Conservation (phyloP, 2,888 invertebrate genomes). For the Acleris sparsana region DNA sequence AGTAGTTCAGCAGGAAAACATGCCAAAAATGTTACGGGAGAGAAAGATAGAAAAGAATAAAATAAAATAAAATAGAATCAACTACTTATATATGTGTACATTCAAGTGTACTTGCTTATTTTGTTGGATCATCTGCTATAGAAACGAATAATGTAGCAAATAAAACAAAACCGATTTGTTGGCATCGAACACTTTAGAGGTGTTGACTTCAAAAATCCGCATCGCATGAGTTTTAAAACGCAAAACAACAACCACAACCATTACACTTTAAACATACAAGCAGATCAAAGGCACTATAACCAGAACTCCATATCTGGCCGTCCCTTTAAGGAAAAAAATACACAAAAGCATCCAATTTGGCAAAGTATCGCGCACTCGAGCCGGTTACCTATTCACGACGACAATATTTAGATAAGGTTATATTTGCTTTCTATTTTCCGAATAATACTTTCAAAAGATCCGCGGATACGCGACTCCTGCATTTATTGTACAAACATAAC, state of each 20-base stretch:
- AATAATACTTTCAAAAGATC: slow-evolving; percentile 61
- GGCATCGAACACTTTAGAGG: too few relatives aligned
- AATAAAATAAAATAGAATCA: too few relatives aligned
- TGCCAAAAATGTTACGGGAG: too few relatives aligned
- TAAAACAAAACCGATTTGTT: too few relatives aligned
- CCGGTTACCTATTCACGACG: slow-evolving; percentile 46
- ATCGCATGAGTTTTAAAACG: neutral
- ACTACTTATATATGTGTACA: too few relatives aligned
- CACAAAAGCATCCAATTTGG: slow-evolving; percentile 56
- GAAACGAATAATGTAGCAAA: too few relatives aligned
- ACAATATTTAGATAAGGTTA: slow-evolving; percentile 62
- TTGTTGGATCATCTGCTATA: too few relatives aligned
- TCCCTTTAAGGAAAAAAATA: slow-evolving; percentile 45
- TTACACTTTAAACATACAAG: slow-evolving; percentile 16
- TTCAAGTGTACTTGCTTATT: too few relatives aligned
- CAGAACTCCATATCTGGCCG: slow-evolving; percentile 37
- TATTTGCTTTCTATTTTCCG: slow-evolving; percentile 63
- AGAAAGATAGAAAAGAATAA: too few relatives aligned
- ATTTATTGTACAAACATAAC: slow-evolving; percentile 47
- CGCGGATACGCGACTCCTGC: slow-evolving; percentile 35
- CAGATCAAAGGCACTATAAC: slow-evolving; percentile 27
- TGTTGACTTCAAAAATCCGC: too few relatives aligned
- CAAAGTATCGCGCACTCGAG: slow-evolving; percentile 48
- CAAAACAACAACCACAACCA: neutral
- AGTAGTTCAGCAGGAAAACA: too few relatives aligned